Conservation (phyloP, 2,888 invertebrate genomes). For the Drosophila histrio region DNA sequence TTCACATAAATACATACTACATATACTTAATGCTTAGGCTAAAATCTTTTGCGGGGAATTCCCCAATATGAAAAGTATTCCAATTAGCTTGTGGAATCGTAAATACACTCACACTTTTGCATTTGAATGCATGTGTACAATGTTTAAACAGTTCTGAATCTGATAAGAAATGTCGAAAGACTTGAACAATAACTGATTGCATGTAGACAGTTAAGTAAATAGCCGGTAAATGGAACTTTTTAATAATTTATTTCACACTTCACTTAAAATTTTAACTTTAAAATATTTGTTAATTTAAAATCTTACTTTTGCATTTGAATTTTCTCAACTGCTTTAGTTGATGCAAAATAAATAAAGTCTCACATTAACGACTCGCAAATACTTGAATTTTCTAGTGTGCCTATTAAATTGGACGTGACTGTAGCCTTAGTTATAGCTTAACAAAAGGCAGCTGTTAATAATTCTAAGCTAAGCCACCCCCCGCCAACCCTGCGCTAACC, state of each 20-base stretch:
- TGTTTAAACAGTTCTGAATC: slow-evolving; percentile 23
- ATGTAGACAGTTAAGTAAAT: slow-evolving; percentile 4
- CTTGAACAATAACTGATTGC: slow-evolving; percentile 1
- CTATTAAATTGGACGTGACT: slow-evolving; percentile 10
- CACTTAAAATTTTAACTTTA: no score
- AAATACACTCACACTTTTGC: neutral
- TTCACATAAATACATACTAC: neutral
- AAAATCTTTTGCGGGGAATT: neutral
- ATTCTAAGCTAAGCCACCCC: slow-evolving; percentile 22
- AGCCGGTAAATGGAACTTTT: slow-evolving; percentile 16
- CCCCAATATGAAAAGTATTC: neutral
- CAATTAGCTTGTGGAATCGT: neutral
- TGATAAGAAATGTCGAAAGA: neutral
- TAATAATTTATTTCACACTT: no score
- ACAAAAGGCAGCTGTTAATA: slow-evolving; percentile 47
- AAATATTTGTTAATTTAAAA: no score
- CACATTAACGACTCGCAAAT: neutral
- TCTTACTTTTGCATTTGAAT: no score
- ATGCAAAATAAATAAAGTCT: slow-evolving; percentile 24
- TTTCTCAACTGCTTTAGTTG: no score
- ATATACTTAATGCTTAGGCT: neutral
- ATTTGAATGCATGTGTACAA: neutral
- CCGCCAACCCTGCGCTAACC: neutral
- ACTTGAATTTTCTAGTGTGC: neutral
- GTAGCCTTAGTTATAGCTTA: slow-evolving; percentile 5